Base-by-base conservation (phyloP, 2,113 vertebrate species). In the Romanogobio albipinnatus region DNA sequence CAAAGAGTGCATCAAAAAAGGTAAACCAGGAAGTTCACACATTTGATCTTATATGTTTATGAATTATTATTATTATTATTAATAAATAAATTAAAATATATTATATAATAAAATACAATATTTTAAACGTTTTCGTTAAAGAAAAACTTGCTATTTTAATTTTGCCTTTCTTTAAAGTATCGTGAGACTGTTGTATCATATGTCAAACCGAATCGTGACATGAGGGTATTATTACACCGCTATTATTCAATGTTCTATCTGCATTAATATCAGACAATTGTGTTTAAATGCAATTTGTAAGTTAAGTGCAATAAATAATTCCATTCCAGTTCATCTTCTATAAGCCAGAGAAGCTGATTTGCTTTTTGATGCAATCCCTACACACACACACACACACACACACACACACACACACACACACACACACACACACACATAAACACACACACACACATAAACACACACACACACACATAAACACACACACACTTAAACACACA, bases 321-420 rank as follows among this genome's bases (percentile, higher is more conserved):
- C 9, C 10, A 26, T 49, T 78, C 33, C 11, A 59, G 33, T 78
- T 70, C 56, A 70, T 81, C 71, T 24, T 39, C 39, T 39, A 39
- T 39, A 39, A 39, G 39, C 39, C 39, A 39, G 39, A 39, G 39
- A 39, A 39, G 17, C 29, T 47, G 22, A 53, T 64, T 45, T 13
- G 26, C 26, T 24, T 71, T 58, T n/a, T 8, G 11, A 10, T 81
- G 71, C 83, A 84, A 8, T 51, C 73, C 56, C 4, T 22, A 45
- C 9, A 0, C 43, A 10, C 1, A 74, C 33, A 82, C 66, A 43
- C 33, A 45, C 47, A 53, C 80, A 70, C 61, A 70, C 66, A 68
- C 80, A 82, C 80, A 82, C 78, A 19, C 29, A 82, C 64, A 73
- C 49, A 70, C 80, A 70, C 62, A 68, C 80, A 70, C 62, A 71